A percentile compares a stretch with the other conserved stretches of the same genome.
Conservation (phyloP, 2,888 invertebrate species). For the Dryobotodes eremita region DNA sequence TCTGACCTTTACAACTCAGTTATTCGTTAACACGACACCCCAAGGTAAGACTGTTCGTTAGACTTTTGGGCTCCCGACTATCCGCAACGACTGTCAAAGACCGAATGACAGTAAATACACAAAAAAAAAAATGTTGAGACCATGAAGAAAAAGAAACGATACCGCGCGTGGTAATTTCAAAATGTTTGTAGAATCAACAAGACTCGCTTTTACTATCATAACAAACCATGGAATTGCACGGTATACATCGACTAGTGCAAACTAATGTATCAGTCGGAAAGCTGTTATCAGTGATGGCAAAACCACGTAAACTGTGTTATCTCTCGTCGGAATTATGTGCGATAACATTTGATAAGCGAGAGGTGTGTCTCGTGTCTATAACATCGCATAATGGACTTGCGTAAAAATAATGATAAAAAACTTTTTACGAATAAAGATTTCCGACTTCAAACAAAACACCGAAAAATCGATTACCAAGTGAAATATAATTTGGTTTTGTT, state of each 20-base stretch:
- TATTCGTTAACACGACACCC: background rate
- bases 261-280: conserved; percentile 39
- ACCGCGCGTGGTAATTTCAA: background rate
- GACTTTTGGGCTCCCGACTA: background rate
- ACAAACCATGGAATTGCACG: conserved; percentile 29
- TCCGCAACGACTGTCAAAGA: background rate
- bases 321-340: conserved; percentile 16
- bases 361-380: conserved; percentile 52
- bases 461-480: background rate
- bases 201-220: conserved; percentile 14
- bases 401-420: background rate
- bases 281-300: conserved; percentile 47
- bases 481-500: background rate
- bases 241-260: conserved; percentile 27
- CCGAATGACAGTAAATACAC: background rate
- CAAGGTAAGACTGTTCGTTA: background rate
- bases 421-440: background rate
- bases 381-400: conserved; percentile 15
- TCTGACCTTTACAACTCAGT: background rate
- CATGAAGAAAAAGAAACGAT: background rate
- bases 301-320: conserved; percentile 43
- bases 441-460: background rate
- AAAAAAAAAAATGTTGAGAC: background rate
- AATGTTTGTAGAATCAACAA: conserved; percentile 16
- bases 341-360: conserved; percentile 50